Conservation (phyloP, 1,140 invertebrate genomes). For the Listronotus bonariensis region DNA sequence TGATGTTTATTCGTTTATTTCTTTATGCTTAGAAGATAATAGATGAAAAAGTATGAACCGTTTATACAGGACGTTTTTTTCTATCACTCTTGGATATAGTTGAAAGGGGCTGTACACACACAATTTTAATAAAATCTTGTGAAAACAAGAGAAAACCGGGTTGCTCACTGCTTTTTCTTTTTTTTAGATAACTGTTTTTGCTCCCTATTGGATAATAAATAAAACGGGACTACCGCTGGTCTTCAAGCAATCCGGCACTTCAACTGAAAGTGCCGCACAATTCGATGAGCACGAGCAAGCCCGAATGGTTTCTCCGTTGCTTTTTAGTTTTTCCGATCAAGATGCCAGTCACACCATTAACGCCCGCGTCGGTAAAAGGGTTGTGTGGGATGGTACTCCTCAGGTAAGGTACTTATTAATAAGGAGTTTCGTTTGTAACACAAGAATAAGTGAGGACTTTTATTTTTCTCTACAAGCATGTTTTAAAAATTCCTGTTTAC, state of each 20-base stretch:
- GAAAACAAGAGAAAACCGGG: constrained; percentile 33
- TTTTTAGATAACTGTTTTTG: constrained; percentile 76
- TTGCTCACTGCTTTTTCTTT: neutral
- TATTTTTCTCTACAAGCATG: no score
- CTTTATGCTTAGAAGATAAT: no score
- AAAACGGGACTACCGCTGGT: constrained; percentile 93
- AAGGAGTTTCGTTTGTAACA: no score
- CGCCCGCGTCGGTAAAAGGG: constrained; percentile 74
- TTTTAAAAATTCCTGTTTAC: no score
- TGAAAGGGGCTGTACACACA: no score
- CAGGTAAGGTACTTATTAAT: constrained; percentile 51
- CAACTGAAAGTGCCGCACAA: constrained; percentile 85
- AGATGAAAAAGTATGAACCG: no score
- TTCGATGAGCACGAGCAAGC: constrained; percentile 94
- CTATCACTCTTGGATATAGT: no score
- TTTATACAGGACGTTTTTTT: no score
- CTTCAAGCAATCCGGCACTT: constrained; percentile 86
- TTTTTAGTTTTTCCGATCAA: constrained; percentile 91
- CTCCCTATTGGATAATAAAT: constrained; percentile 95
- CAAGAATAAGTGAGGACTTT: no score
- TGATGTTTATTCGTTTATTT: no score
- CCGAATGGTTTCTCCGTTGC: constrained; percentile 86
- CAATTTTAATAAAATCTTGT: neutral
- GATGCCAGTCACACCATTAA: constrained; percentile 71
- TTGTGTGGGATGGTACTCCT: constrained; percentile 67